Evolutionary conservation across 2,797 vertebrate species (phyloP).

Genomic region (Gallinago stenura): DNA sequence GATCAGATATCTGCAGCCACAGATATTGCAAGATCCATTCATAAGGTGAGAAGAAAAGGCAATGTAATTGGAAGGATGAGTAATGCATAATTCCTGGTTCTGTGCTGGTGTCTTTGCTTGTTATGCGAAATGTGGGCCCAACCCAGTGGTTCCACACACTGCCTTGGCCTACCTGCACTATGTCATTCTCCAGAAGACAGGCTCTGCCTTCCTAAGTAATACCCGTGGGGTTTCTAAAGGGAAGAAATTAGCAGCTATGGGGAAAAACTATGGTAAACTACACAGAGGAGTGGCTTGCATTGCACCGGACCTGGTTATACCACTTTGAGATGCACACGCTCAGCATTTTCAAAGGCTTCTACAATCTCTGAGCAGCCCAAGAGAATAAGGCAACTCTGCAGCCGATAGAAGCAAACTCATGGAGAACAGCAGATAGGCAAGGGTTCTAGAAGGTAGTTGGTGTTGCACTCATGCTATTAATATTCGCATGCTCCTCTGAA

Average conservation of each 20-base stretch:
- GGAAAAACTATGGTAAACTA: neutral
- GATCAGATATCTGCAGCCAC: conserved; percentile 43
- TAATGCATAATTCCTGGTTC: conserved; percentile 51
- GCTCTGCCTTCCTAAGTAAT: neutral
- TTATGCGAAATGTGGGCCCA: neutral
- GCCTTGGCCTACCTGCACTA: neutral
- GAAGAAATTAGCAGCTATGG: neutral
- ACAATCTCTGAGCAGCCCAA: neutral
- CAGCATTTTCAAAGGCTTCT: neutral
- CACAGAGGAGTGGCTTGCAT: neutral
- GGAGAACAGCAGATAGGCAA: neutral
- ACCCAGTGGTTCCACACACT: neutral
- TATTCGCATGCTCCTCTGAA: neutral
- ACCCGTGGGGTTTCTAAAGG: neutral
- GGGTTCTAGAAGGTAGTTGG: neutral
- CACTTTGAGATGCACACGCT: neutral
- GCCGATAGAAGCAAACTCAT: neutral
- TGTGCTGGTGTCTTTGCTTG: conserved; percentile 1
- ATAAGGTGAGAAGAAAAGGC: conserved; percentile 35
- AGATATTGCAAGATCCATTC: conserved; percentile 42
- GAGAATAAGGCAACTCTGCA: neutral
- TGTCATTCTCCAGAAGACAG: conserved; percentile 15
- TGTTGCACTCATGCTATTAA: neutral
- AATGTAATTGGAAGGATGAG: conserved; percentile 45
- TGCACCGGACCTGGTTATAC: neutral